Conservation (phyloP, 2,888 invertebrate species). For the Odontomyia ornata region DNA sequence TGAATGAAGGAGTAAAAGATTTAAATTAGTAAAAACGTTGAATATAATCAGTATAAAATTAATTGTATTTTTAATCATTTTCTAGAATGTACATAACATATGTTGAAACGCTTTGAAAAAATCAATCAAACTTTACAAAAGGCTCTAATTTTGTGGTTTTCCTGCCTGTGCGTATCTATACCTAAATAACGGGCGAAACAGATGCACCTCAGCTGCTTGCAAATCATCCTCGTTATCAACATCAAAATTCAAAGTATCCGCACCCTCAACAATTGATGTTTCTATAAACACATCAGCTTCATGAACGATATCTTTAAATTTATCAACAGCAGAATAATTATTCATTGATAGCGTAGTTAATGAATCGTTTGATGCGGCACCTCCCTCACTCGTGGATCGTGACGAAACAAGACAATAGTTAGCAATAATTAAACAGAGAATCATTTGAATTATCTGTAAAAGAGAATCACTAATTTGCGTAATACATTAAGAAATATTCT, state of each 20-base stretch:
- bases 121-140: too few species aligned
- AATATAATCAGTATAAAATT: too few species aligned
- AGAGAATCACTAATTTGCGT: too few species aligned
- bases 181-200: conserved; percentile 35
- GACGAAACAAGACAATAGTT: neutral
- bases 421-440: neutral
- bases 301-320: neutral
- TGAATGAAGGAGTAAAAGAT: too few species aligned
- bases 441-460: neutral
- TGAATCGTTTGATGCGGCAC: neutral
- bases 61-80: too few species aligned
- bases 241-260: neutral
- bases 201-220: conserved; percentile 33
- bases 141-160: neutral
- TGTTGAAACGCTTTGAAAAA: too few species aligned
- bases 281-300: neutral
- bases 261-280: neutral
- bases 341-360: neutral
- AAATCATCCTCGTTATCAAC: conserved; percentile 17
- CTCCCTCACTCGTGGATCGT: neutral
- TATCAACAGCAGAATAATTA: neutral
- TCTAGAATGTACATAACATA: too few species aligned
- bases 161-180: conserved; percentile 14
- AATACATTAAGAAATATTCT: too few species aligned
- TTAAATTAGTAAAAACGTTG: too few species aligned